phyloP scores from a whole-genome alignment of 2,888 invertebrate species.

The Diplazon laetatorius region DNA sequence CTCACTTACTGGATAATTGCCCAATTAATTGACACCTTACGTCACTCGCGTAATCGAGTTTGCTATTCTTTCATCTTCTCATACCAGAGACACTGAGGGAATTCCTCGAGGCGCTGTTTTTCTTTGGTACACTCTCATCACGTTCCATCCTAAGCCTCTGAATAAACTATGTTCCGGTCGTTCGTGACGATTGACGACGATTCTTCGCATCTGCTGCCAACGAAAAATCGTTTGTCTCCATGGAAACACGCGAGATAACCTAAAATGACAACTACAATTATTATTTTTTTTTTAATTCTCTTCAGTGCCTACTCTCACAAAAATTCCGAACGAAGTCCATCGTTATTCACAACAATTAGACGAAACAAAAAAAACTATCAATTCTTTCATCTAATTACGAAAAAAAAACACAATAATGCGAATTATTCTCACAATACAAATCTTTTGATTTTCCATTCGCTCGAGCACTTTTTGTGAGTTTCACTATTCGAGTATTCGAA shows the following conservation, averaged over 20 bases:
- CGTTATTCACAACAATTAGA: neutral
- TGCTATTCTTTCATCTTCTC: slow-evolving; percentile 56
- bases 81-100: slow-evolving; percentile 52
- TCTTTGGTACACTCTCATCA: slow-evolving; percentile 15
- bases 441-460: too few relatives aligned
- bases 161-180: neutral
- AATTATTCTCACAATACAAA: too few relatives aligned
- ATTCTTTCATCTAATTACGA: too few relatives aligned
- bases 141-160: neutral
- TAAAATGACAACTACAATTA: neutral
- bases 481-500: too few relatives aligned
- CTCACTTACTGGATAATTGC: too few relatives aligned
- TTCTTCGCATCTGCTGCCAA: neutral
- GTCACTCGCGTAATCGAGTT: slow-evolving; percentile 52
- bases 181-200: neutral
- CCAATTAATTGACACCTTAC: slow-evolving; percentile 47
- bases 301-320: neutral
- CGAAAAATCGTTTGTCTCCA: neutral
- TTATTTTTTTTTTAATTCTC: neutral
- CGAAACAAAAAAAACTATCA: neutral
- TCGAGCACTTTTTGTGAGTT: too few relatives aligned
- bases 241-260: neutral
- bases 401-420: too few relatives aligned
- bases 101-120: slow-evolving; percentile 39
- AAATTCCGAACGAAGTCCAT: neutral